Conservation (phyloP, 2,888 invertebrate species). For the Sphaerophoria taeniata region DNA sequence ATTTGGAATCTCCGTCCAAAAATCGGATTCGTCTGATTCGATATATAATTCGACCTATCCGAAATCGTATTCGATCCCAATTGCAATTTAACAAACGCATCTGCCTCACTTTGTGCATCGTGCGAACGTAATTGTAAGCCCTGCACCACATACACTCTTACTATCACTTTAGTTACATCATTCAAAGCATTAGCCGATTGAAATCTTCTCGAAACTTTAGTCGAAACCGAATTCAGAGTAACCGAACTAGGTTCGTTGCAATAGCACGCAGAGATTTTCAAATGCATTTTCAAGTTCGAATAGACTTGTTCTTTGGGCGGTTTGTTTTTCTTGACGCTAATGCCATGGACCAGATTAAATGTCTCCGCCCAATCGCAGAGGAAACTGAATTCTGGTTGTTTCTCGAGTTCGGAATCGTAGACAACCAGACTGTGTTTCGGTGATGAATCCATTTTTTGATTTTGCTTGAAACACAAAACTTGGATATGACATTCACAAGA, state of each 20-base stretch:
- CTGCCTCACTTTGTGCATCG: slow-evolving; percentile 88
- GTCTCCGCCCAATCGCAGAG: slow-evolving; percentile 87
- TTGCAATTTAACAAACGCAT: slow-evolving; percentile 89
- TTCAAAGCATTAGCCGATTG: slow-evolving; percentile 71
- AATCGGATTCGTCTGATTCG: slow-evolving; percentile 90
- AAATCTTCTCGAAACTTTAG: slow-evolving; percentile 74
- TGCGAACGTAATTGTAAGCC: slow-evolving; percentile 89
- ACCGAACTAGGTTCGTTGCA: slow-evolving; percentile 71
- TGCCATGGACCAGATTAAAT: slow-evolving; percentile 85
- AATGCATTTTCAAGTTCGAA: slow-evolving; percentile 80
- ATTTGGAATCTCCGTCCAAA: slow-evolving; percentile 88
- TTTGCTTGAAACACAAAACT: not conserved
- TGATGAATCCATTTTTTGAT: slow-evolving; percentile 1
- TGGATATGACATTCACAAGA: no score
- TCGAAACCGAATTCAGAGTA: slow-evolving; percentile 71
- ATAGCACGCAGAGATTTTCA: slow-evolving; percentile 78
- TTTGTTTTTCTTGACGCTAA: slow-evolving; percentile 79
- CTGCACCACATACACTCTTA: slow-evolving; percentile 90
- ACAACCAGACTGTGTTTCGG: slow-evolving; percentile 82
- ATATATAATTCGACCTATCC: slow-evolving; percentile 88
- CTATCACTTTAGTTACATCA: slow-evolving; percentile 78
- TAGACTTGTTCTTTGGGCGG: slow-evolving; percentile 82
- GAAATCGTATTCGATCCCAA: slow-evolving; percentile 87
- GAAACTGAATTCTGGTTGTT: slow-evolving; percentile 86
- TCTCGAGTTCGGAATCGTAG: slow-evolving; percentile 87